Evolutionary conservation across 2,888 invertebrate species (phyloP).

Genomic region (Cyrtodaria siliqua): DNA sequence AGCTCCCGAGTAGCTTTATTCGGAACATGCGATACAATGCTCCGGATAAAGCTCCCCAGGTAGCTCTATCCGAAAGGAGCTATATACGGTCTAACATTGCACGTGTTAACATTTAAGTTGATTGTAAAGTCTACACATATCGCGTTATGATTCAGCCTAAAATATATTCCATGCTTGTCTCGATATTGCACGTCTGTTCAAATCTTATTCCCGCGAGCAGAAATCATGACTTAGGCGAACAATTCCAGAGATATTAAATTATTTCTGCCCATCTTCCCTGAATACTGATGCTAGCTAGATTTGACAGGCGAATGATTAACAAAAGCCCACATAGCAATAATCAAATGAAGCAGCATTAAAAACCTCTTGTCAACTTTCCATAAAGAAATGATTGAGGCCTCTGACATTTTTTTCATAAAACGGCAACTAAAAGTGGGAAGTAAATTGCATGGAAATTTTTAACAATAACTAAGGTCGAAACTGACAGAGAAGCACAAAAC

Average conservation of each 20-base stretch:
- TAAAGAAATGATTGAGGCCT: conserved; percentile 48
- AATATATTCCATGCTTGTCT: conserved; percentile 19
- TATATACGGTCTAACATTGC: no score
- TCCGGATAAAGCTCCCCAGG: no score
- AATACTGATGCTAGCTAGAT: conserved; percentile 49
- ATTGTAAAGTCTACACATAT: no score
- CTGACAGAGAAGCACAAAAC: conserved; percentile 35
- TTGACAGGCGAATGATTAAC: conserved; percentile 50
- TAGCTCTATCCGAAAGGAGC: no score
- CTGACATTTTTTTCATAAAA: conserved; percentile 53
- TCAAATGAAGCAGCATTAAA: conserved; percentile 46
- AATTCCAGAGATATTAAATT: conserved; percentile 60
- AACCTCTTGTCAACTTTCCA: conserved; percentile 20
- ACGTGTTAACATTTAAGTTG: no score
- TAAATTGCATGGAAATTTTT: conserved; percentile 55
- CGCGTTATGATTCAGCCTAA: no score
- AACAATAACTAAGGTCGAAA: conserved; percentile 52
- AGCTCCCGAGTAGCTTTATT: no score
- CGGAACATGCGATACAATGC: no score
- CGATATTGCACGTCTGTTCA: conserved; percentile 1
- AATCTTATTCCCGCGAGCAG: conserved; percentile 3
- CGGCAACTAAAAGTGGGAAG: conserved; percentile 55
- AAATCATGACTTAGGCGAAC: conserved; percentile 30
- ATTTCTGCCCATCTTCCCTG: conserved; percentile 50
- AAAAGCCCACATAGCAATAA: conserved; percentile 50